Evolutionary conservation across 2,113 vertebrate species (phyloP).

Genomic region (Gobiocypris rarus): DNA sequence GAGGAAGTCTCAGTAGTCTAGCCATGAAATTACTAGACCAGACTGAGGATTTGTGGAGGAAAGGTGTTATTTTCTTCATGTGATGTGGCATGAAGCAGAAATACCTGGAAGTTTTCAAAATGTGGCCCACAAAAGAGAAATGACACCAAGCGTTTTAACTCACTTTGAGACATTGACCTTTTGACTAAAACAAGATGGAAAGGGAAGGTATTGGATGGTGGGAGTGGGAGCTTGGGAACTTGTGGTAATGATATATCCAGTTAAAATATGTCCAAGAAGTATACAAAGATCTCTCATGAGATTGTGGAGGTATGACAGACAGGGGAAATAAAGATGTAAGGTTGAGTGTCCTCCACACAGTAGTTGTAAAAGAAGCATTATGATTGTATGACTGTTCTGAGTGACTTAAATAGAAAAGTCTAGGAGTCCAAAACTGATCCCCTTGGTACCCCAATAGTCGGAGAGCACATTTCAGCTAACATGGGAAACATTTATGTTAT

Average conservation of each 20-base stretch:
- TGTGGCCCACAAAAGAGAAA: background rate
- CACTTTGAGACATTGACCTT: background rate
- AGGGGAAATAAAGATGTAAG: background rate
- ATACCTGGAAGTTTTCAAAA: background rate
- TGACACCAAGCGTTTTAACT: slow-evolving; percentile 13
- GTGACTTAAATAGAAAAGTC: background rate
- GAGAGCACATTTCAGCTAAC: background rate
- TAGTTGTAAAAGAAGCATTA: background rate
- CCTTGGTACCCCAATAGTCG: background rate
- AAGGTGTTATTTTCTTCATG: background rate
- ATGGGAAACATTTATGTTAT: background rate
- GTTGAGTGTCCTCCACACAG: background rate
- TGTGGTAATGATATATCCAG: background rate
- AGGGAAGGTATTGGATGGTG: background rate
- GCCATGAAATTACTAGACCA: slow-evolving; percentile 2
- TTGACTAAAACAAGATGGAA: background rate
- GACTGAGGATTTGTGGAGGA: background rate
- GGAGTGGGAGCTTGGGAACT: background rate
- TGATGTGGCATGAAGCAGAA: background rate
- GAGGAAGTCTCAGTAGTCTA: slow-evolving; percentile 10
- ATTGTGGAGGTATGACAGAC: background rate
- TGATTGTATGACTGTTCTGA: background rate
- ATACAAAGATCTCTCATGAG: background rate
- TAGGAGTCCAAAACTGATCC: background rate
- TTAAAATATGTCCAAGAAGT: background rate